Base-by-base conservation (phyloP, 2,888 invertebrate genomes). In the Cosmorhoe ocellata region DNA sequence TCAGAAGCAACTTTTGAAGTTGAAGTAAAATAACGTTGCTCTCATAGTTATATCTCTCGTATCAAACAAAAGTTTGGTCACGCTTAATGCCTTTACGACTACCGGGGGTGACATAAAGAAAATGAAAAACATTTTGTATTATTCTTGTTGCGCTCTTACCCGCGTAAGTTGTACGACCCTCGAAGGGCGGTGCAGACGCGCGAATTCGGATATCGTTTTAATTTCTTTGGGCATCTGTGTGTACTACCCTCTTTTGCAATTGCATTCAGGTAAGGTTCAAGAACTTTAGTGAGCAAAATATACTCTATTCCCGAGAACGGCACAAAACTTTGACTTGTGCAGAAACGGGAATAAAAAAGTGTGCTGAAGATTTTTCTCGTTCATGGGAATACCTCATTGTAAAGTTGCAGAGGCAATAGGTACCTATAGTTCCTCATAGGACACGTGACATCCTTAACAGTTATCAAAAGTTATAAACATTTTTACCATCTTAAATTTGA, bases 1-100 rank as follows among this genome's bases (percentile, higher is more conserved):
- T 26, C 7, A 33, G 33, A 32, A 9, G 27, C 8, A 53, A 47
- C 47, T 55, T 33, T 36, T 45, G 32, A 7, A 54, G 46, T 51
- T 46, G 26, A 40, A 51, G 53, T 56, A 43, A 44, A 58, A 54
- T 50, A 58, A 56, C 47, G 68, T 64, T 79, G 76, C 77, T 74
- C 70, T 80, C 84, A 83, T 83, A 81, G 83, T 84, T 84, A 84
- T 83, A 85, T 81, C 74, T 80, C 81, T 75, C 81, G 86, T 90
- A 90, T 90, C 89, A 90, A 90, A 90, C 90, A 89, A 90, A 93
- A 93, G 92, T 93, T 94, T 93, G 94, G 95, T 95, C 94, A 95
- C 93, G 95, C 93, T 93, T 94, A 95, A 95, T 94, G 95, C 94
- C 92, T 95, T 95, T 95, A 95, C 93, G 94, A 94, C 93, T 93